phyloP scores from a whole-genome alignment of 2,888 invertebrate genomes.

The Drosophila pseudotakahashii region DNA sequence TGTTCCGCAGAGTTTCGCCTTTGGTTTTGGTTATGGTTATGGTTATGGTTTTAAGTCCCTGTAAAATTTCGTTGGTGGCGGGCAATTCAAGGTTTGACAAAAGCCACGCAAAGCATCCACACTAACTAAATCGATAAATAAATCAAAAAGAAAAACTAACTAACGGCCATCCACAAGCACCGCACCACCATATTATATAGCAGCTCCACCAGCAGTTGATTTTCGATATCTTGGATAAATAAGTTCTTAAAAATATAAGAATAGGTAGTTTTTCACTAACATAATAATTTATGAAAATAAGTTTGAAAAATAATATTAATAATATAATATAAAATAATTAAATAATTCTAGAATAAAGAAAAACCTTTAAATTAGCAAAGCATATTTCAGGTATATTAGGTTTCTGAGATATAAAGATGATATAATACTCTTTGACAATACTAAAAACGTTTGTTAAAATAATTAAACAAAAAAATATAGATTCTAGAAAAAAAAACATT shows the following conservation, averaged over 20 bases:
- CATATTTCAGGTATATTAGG: no score
- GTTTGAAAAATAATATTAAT: no score
- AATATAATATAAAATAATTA: no score
- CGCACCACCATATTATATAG: constrained; percentile 32
- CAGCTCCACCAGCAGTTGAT: constrained; percentile 5
- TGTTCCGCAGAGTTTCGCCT: constrained; percentile 13
- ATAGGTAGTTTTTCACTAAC: no score
- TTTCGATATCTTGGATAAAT: neutral
- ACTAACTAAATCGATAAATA: constrained; percentile 17
- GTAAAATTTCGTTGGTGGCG: constrained; percentile 62
- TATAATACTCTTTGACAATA: no score
- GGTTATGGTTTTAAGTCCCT: constrained; percentile 28
- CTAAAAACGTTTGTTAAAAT: no score
- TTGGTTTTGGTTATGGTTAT: constrained; percentile 34
- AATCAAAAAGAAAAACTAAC: constrained; percentile 1
- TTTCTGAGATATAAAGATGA: no score
- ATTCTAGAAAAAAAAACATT: no score
- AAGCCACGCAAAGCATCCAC: constrained; percentile 42
- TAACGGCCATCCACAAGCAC: constrained; percentile 24
- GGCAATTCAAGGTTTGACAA: constrained; percentile 75
- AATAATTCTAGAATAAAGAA: no score
- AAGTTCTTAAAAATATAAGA: neutral
- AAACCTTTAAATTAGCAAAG: no score
- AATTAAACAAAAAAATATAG: no score
- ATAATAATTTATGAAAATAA: no score